These are phyloP conservation scores for Lutjanus argentimaculatus DNA, from an alignment of 2,797 vertebrate genomes.

Conservation along the genomic window DNA sequence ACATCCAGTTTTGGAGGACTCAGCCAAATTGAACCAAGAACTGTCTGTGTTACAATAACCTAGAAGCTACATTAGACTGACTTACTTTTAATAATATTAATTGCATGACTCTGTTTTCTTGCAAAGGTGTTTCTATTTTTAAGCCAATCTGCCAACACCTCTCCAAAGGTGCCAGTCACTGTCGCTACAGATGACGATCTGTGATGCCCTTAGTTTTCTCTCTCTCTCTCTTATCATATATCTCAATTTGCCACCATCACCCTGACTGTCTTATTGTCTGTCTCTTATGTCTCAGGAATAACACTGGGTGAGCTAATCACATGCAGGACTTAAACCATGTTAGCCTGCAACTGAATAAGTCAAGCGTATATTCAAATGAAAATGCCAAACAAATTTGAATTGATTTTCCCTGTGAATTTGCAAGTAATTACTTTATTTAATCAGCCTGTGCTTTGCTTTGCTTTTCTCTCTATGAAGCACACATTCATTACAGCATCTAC, in stretches of 20 bases:
- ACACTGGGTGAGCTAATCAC: slow-evolving; percentile 8
- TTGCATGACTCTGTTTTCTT: not conserved
- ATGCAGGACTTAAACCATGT: slow-evolving; percentile 19
- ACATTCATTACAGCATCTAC: slow-evolving; percentile 2
- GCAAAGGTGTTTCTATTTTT: slow-evolving; percentile 12
- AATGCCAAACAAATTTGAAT: slow-evolving; percentile 48
- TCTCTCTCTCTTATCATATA: not conserved
- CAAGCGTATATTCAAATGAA: slow-evolving; percentile 49
- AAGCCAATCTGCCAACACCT: slow-evolving; percentile 13
- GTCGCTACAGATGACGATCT: slow-evolving; percentile 5
- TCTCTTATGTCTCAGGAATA: slow-evolving; percentile 30
- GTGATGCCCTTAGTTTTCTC: not conserved
- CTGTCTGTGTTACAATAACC: not conserved
- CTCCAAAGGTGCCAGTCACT: not conserved
- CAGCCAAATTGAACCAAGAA: not conserved
- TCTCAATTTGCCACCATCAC: not conserved
- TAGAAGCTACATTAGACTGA: not conserved
- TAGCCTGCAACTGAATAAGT: slow-evolving; percentile 15
- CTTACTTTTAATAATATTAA: not conserved
- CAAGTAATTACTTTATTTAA: slow-evolving; percentile 53
- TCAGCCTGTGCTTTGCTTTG: slow-evolving; percentile 22
- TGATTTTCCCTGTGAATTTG: slow-evolving; percentile 52
- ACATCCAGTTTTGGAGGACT: not conserved
- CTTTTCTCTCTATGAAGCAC: slow-evolving; percentile 10
- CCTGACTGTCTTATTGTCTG: slow-evolving; percentile 5